Percentiles rank a stretch among this genome's conserved stretches.
phyloP scores from a whole-genome alignment of 1,140 invertebrate genomes.

The Centruroides vittatus region DNA sequence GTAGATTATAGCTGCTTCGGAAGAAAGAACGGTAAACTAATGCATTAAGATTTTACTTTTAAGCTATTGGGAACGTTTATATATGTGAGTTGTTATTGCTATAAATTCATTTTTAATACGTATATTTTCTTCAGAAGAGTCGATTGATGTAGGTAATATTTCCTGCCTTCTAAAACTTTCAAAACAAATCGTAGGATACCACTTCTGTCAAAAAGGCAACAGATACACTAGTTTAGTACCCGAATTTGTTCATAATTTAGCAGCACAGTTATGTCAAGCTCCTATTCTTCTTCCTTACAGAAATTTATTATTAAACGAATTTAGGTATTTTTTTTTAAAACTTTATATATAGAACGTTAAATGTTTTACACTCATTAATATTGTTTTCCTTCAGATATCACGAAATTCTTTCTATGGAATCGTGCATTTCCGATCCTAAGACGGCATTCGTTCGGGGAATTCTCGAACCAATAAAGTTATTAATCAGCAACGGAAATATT shows the following conservation, averaged over 20 bases:
- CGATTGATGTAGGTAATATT: no score
- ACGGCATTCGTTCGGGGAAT: constrained; percentile 63
- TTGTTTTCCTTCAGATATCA: constrained; percentile 26
- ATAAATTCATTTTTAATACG: no score
- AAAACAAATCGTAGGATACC: constrained; percentile 77
- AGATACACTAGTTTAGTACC: constrained; percentile 82
- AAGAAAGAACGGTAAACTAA: no score
- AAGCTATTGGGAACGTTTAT: no score
- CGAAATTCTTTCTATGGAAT: constrained; percentile 57
- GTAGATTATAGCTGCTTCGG: no score
- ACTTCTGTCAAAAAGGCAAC: constrained; percentile 85
- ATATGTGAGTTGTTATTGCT: no score
- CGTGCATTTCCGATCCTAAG: constrained; percentile 81
- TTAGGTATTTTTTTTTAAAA: neutral
- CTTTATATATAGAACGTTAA: neutral
- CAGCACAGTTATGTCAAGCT: constrained; percentile 79
- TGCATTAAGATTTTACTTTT: no score
- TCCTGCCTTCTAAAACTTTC: constrained; percentile 35
- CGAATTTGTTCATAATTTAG: constrained; percentile 83
- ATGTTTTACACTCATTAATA: neutral
- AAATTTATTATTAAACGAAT: constrained; percentile 58
- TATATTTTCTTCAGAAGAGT: no score
- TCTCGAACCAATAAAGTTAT: constrained; percentile 61
- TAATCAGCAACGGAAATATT: constrained; percentile 46
- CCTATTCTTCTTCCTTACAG: constrained; percentile 70